These are phyloP conservation scores for Sebastes diaconus DNA, from an alignment of 2,797 vertebrate species.

Conservation along the genomic window DNA sequence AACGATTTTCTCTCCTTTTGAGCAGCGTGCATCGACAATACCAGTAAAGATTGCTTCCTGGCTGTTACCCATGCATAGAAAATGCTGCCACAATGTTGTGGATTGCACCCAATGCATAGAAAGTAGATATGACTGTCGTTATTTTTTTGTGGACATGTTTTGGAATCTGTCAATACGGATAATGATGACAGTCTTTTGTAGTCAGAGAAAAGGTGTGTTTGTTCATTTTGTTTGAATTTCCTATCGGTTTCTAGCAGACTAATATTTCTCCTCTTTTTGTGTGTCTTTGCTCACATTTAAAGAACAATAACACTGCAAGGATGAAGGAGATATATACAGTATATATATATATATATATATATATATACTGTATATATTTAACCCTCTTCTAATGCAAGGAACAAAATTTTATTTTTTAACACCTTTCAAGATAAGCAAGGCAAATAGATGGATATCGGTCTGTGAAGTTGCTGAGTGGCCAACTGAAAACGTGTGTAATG, in stretches of 20 bases:
- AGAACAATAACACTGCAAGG: background rate
- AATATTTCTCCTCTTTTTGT: constrained; percentile 18
- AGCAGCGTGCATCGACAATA: constrained; percentile 27
- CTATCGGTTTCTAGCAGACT: background rate
- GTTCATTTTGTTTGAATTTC: constrained; percentile 35
- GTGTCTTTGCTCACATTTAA: constrained; percentile 13
- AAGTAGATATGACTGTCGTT: constrained; percentile 39
- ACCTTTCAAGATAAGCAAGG: background rate
- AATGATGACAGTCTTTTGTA: constrained; percentile 40
- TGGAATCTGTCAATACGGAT: constrained; percentile 45
- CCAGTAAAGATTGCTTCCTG: constrained; percentile 60
- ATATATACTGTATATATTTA: background rate
- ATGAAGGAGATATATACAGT: background rate
- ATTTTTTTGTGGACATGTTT: constrained; percentile 30
- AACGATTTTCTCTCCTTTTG: constrained; percentile 45
- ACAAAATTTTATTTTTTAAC: background rate
- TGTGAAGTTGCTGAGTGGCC: background rate
- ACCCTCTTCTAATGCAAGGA: background rate
- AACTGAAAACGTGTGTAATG: background rate
- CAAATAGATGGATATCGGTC: background rate
- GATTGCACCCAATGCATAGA: constrained; percentile 69
- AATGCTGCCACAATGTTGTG: constrained; percentile 25
- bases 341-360: background rate
- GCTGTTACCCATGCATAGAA: constrained; percentile 71
- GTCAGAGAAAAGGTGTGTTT: constrained; percentile 34